Percentiles rank a stretch among this genome's conserved stretches.
phyloP scores from a whole-genome alignment of 2,113 vertebrate species.

The Coturnix japonica region DNA sequence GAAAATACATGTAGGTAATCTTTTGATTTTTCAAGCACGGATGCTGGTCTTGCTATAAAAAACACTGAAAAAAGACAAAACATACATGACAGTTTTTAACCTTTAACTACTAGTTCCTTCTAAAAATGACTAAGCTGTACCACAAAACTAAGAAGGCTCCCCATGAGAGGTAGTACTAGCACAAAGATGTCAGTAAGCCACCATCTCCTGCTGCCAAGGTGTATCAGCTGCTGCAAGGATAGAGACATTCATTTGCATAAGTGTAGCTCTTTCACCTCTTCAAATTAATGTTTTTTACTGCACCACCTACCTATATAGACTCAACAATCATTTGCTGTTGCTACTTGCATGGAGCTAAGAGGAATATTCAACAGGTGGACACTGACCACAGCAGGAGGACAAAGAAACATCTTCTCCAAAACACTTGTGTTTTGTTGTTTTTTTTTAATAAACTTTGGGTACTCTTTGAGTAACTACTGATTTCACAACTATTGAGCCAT shows the following conservation, averaged over 20 bases:
- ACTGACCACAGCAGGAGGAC: neutral
- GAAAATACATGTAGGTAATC: neutral
- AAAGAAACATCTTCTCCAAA: neutral
- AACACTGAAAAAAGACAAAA: neutral
- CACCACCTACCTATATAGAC: neutral
- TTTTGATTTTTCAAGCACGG: neutral
- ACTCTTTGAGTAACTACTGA: neutral
- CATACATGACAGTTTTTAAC: accelerated
- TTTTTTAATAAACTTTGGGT: too few relatives aligned
- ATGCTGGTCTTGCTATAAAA: neutral
- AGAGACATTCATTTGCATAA: neutral
- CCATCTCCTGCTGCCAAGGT: neutral
- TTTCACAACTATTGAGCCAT: neutral
- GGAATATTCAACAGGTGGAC: neutral
- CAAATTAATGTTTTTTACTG: neutral
- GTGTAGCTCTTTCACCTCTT: neutral
- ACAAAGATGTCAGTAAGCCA: neutral
- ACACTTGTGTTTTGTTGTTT: neutral
- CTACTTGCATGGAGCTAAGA: neutral
- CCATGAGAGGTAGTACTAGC: neutral
- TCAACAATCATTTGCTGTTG: neutral
- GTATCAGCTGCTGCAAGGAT: neutral
- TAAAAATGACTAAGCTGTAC: neutral
- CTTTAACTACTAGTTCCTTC: neutral
- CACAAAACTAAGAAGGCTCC: neutral